Percentiles rank a stretch among this genome's conserved stretches.
These are phyloP conservation scores for Temnothorax curvispinosus DNA, from an alignment of 1,140 invertebrate genomes.

Conservation along the genomic window DNA sequence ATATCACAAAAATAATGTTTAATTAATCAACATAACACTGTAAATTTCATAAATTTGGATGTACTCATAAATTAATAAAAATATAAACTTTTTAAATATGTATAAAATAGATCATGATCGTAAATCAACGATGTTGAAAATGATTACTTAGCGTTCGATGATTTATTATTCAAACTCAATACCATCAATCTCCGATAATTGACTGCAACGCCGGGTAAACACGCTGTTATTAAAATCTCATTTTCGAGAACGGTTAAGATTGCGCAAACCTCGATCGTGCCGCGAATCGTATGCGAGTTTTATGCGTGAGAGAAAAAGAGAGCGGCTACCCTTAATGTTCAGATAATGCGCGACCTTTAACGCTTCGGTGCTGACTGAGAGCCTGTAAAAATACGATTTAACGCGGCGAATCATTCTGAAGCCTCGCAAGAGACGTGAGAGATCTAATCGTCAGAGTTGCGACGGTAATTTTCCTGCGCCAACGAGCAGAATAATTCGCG, in stretches of 20 bases:
- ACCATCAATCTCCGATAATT: constrained; percentile 50
- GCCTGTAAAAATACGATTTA: constrained; percentile 39
- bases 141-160: neutral
- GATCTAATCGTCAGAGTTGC: constrained; percentile 40
- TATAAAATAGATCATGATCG: neutral
- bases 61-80: neutral
- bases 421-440: constrained; percentile 7
- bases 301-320: neutral
- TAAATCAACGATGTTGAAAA: constrained; percentile 23
- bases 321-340: constrained; percentile 24
- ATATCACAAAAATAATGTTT: neutral
- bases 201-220: constrained; percentile 10
- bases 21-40: neutral
- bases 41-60: neutral
- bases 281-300: constrained; percentile 17
- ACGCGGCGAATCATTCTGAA: constrained; percentile 21
- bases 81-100: neutral
- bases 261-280: neutral
- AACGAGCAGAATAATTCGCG: constrained; percentile 28
- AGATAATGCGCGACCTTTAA: constrained; percentile 52
- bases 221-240: constrained; percentile 56
- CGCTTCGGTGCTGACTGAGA: constrained; percentile 8
- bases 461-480: constrained; percentile 27
- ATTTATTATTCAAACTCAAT: constrained; percentile 33
- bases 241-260: constrained; percentile 10